These are phyloP conservation scores for Blennius ocellaris DNA, from an alignment of 2,113 vertebrate species.

Conservation along the genomic window DNA sequence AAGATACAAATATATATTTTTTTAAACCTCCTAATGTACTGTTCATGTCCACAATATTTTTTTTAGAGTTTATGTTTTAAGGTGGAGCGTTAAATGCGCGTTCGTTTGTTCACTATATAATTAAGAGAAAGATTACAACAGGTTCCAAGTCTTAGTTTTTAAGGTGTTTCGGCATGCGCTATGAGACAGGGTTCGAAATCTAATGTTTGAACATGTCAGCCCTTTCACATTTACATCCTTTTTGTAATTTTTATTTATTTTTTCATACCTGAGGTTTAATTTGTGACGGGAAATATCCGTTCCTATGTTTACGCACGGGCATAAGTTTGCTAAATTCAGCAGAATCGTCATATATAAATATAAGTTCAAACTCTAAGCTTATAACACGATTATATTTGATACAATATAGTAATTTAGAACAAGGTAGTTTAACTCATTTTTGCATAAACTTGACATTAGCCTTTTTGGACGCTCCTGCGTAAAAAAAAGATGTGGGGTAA, in stretches of 20 bases:
- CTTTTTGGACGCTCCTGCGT: not conserved
- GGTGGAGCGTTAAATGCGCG: not conserved
- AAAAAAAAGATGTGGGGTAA: not conserved
- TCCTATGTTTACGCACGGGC: slow-evolving; percentile 3
- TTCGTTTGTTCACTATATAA: not conserved
- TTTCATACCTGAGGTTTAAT: not conserved
- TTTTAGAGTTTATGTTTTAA: not conserved
- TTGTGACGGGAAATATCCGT: too few species aligned
- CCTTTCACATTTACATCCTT: not conserved
- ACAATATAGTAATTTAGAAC: not conserved
- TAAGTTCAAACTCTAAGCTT: not conserved
- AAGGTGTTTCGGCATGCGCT: not conserved
- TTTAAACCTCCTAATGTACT: not conserved
- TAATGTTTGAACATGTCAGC: not conserved
- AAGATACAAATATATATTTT: too few species aligned
- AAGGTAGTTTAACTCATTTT: not conserved
- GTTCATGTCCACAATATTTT: not conserved
- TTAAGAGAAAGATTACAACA: not conserved
- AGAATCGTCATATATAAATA: not conserved
- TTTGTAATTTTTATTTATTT: not conserved
- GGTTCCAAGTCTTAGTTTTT: not conserved
- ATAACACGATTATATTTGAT: not conserved
- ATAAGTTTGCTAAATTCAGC: not conserved
- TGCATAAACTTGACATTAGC: not conserved
- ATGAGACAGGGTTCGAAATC: not conserved